These are phyloP conservation scores for Dendrolimus punctatus DNA, from an alignment of 1,140 invertebrate genomes.

Conservation along the genomic window DNA sequence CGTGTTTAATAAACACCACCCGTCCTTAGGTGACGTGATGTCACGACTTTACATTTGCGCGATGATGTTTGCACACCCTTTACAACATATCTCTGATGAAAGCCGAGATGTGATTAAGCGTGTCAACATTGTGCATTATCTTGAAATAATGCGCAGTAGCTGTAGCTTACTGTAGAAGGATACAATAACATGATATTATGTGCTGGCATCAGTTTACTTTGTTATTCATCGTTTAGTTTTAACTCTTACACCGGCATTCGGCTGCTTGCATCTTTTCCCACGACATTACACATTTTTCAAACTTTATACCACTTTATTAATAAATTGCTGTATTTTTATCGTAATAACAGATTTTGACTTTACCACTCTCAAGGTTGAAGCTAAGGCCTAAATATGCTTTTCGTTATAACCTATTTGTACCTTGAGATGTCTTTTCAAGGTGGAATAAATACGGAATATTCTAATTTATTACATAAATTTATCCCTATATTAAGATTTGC, in stretches of 20 bases:
- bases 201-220: slow-evolving; percentile 1
- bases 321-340: too few relatives aligned
- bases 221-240: slow-evolving; percentile 3
- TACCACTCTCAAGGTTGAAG: too few relatives aligned
- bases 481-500: too few relatives aligned
- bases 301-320: too few relatives aligned
- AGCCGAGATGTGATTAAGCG: slow-evolving; percentile 14
- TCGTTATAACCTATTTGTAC: too few relatives aligned
- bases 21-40: slow-evolving; percentile 6
- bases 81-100: slow-evolving; percentile 11
- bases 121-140: slow-evolving; percentile 15
- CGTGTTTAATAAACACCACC: slow-evolving; percentile 34
- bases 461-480: too few relatives aligned
- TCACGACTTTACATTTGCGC: slow-evolving; percentile 3
- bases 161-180: not conserved
- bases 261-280: too few relatives aligned
- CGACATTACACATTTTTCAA: too few relatives aligned
- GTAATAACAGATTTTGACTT: too few relatives aligned
- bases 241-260: not conserved
- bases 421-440: too few relatives aligned
- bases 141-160: slow-evolving; percentile 16
- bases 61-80: slow-evolving; percentile 13
- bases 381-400: too few relatives aligned
- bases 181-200: slow-evolving; percentile 1
- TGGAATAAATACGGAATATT: too few relatives aligned